Percentiles rank a stretch among this genome's conserved stretches.
These are phyloP conservation scores for Eira barbara DNA, from an alignment of 2,113 vertebrate genomes.

Conservation along the genomic window DNA sequence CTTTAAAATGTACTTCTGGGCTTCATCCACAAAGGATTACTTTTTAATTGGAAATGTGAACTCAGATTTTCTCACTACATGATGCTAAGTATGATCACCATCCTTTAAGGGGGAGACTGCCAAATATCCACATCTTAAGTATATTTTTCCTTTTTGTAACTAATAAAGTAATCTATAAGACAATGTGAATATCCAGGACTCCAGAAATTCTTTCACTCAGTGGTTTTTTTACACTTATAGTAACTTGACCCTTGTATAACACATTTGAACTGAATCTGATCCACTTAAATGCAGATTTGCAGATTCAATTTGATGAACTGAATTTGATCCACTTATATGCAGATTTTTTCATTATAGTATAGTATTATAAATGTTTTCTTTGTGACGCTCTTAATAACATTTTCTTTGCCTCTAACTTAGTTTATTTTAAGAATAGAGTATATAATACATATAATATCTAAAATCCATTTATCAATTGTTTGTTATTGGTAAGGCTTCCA, in stretches of 20 bases:
- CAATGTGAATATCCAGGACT: not conserved
- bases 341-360: not conserved
- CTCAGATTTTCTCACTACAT: not conserved
- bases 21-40: not conserved
- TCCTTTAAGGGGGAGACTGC: not conserved
- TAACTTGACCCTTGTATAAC: not conserved
- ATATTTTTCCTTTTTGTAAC: not conserved
- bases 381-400: not conserved
- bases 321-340: not conserved
- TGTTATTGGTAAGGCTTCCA: not conserved
- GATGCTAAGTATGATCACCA: not conserved
- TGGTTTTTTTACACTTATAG: not conserved
- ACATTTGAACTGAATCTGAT: not conserved
- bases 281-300: not conserved
- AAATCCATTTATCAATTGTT: not conserved
- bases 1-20: not conserved
- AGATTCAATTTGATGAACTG: too few species aligned
- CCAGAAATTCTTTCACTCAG: not conserved
- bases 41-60: not conserved
- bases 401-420: not conserved
- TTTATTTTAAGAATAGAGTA: not conserved
- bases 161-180: not conserved
- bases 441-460: not conserved
- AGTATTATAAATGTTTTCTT: not conserved
- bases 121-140: not conserved